phyloP scores from a whole-genome alignment of 2,113 vertebrate species.

The Crotalus viridis region DNA sequence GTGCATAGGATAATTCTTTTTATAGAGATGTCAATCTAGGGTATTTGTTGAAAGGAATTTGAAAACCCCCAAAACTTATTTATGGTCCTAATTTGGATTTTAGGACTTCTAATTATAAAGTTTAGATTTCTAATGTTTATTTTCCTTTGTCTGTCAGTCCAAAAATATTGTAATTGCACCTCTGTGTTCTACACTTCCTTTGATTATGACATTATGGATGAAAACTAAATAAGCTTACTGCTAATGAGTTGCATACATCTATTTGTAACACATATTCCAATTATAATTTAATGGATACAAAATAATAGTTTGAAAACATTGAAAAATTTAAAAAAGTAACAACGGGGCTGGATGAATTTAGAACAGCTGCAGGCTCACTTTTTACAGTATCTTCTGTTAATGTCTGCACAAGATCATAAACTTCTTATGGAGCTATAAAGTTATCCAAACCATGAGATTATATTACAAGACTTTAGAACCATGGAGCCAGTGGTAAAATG shows the following conservation, averaged over 20 bases:
- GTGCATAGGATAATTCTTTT: background rate
- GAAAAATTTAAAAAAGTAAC: background rate
- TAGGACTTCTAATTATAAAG: background rate
- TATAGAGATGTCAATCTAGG: background rate
- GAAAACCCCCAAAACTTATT: background rate
- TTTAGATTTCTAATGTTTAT: background rate
- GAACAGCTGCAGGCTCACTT: background rate
- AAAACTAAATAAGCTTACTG: background rate
- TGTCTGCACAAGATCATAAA: background rate
- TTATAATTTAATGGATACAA: background rate
- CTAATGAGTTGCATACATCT: background rate
- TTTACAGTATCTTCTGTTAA: constrained; percentile 5
- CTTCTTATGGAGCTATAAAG: constrained; percentile 1
- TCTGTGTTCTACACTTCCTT: background rate
- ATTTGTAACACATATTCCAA: background rate
- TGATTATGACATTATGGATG: background rate
- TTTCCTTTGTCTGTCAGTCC: background rate
- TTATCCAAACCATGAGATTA: constrained; percentile 16
- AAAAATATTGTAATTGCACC: background rate
- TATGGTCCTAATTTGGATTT: background rate
- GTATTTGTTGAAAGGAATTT: background rate
- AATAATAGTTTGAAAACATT: background rate
- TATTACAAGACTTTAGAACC: background rate
- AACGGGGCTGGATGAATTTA: background rate
- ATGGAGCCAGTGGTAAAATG: background rate